Conservation (phyloP, 2,113 vertebrate species). For the Bubo blakistoni region DNA sequence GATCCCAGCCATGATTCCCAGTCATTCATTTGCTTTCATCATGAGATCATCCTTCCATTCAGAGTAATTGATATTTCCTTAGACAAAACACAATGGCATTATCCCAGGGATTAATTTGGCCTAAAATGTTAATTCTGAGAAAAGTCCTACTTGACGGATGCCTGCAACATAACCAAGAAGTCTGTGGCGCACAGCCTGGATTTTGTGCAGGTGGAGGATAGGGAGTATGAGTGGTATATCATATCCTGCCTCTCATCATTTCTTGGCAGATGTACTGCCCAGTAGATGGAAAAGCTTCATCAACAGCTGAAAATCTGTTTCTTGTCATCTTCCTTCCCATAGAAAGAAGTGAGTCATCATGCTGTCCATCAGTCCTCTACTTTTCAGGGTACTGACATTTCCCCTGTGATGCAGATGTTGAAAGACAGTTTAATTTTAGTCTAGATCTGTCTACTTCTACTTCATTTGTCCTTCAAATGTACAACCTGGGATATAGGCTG, state of each 20-base stretch:
- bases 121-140: conserved; percentile 13
- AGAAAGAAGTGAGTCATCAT: conserved; percentile 55
- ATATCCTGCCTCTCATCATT: conserved; percentile 69
- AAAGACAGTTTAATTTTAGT: conserved; percentile 70
- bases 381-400: conserved; percentile 55
- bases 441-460: conserved; percentile 13
- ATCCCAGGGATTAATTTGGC: conserved; percentile 46
- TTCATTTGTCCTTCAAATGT: conserved; percentile 60
- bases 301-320: conserved; percentile 75
- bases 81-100: conserved; percentile 22
- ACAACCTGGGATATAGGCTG: not conserved
- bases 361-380: conserved; percentile 57
- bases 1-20: not conserved
- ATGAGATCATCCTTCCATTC: conserved; percentile 37
- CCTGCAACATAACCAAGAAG: conserved; percentile 32
- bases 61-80: conserved; percentile 43
- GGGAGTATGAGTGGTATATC: conserved; percentile 40
- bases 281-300: conserved; percentile 67
- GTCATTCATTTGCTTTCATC: conserved; percentile 25
- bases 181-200: not conserved
- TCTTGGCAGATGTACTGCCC: conserved; percentile 67
- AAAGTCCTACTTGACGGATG: conserved; percentile 5
- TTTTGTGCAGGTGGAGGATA: conserved; percentile 54
- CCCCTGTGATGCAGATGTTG: conserved; percentile 59
- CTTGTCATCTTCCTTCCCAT: conserved; percentile 73